Conservation (phyloP, 2,113 vertebrate species). For the Lagopus muta region DNA sequence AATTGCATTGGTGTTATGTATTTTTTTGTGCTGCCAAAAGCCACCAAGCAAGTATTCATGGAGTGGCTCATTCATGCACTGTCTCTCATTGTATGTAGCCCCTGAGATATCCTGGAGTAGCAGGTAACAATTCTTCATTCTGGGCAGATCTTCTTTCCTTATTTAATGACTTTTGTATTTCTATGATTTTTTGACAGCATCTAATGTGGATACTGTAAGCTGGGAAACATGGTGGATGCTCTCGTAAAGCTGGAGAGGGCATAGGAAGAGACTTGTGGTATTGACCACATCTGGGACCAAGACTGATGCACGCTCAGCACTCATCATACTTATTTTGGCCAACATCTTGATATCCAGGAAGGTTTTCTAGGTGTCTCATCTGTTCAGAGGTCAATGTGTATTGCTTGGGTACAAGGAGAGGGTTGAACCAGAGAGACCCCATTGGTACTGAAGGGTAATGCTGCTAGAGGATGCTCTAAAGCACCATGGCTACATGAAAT, state of each 20-base stretch:
- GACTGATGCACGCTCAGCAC: background rate
- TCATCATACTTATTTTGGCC: background rate
- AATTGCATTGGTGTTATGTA: background rate
- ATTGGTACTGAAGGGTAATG: background rate
- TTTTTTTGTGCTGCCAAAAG: background rate
- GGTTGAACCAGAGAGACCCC: background rate
- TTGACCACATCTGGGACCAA: background rate
- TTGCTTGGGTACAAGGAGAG: background rate
- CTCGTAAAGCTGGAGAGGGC: slow-evolving; percentile 48
- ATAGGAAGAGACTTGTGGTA: background rate
- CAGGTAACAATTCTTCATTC: background rate
- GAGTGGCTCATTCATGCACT: background rate
- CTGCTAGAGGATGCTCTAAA: background rate
- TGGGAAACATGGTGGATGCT: slow-evolving; percentile 53
- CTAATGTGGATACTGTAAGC: slow-evolving; percentile 44
- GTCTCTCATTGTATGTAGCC: background rate
- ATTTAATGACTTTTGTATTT: background rate
- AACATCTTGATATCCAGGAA: background rate
- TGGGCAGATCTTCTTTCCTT: background rate
- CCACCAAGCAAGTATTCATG: background rate
- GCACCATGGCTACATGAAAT: background rate
- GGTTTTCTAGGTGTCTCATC: background rate
- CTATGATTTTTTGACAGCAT: background rate
- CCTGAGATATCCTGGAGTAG: background rate
- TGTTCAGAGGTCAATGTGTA: background rate